phyloP scores from a whole-genome alignment of 2,797 vertebrate species.

The Lithobates sylvaticus region DNA sequence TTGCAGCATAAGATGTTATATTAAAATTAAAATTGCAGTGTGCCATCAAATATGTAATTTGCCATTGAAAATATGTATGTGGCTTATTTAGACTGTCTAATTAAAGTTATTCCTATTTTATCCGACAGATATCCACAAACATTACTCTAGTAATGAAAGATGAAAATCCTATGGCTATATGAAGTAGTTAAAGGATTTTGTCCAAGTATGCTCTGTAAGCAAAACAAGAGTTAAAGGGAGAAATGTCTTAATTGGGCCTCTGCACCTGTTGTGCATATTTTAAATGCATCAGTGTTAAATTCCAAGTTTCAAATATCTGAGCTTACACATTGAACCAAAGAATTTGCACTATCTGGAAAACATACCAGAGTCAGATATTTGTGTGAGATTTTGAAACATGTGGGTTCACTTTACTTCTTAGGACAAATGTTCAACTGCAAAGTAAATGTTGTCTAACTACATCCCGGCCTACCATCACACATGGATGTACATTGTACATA shows the following conservation, averaged over 20 bases:
- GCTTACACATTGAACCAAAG: conserved; percentile 47
- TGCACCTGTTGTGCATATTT: conserved; percentile 60
- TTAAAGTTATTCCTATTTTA: no score
- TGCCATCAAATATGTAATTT: no score
- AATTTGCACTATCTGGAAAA: conserved; percentile 51
- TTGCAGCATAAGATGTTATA: no score
- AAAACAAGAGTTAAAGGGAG: conserved; percentile 35
- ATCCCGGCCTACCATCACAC: background rate
- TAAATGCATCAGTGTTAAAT: conserved; percentile 43
- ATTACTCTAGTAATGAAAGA: background rate
- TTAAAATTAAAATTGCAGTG: no score
- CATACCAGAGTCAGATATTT: conserved; percentile 43
- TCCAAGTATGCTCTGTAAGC: background rate
- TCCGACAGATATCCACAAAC: no score
- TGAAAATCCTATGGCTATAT: background rate
- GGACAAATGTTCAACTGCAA: conserved; percentile 8
- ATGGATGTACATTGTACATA: background rate
- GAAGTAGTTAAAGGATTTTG: background rate
- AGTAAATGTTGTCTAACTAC: background rate
- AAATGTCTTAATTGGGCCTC: conserved; percentile 43
- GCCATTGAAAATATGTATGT: no score
- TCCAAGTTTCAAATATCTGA: conserved; percentile 52
- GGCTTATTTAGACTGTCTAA: no score
- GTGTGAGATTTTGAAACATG: conserved; percentile 51
- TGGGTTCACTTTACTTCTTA: conserved; percentile 53